Evolutionary conservation across 2,113 vertebrate species (phyloP).

Genomic region (Mormyrus lacerda): DNA sequence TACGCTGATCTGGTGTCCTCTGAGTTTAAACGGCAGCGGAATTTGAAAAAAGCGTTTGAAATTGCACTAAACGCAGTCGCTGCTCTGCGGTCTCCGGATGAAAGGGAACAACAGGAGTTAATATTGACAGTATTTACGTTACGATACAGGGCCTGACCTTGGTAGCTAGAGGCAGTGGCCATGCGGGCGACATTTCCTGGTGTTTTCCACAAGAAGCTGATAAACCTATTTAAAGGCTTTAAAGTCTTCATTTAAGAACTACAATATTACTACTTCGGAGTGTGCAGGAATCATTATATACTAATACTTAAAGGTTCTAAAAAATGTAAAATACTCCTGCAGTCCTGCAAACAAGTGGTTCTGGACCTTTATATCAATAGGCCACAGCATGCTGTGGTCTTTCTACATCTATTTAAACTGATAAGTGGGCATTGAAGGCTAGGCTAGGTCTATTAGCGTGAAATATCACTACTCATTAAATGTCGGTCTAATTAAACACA

Average conservation of each 20-base stretch:
- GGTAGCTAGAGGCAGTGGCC: not conserved
- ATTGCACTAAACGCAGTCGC: not conserved
- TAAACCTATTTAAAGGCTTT: not conserved
- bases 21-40: not conserved
- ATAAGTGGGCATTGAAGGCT: not conserved
- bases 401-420: not conserved
- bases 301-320: not conserved
- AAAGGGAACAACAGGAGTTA: not conserved
- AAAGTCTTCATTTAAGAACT: not conserved
- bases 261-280: not conserved
- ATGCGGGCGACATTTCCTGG: not conserved
- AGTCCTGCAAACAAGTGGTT: not conserved
- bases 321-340: not conserved
- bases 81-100: not conserved
- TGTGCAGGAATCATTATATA: not conserved
- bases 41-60: not conserved
- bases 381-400: not conserved
- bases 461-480: not conserved
- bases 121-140: not conserved
- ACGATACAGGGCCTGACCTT: not conserved
- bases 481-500: not conserved
- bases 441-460: not conserved
- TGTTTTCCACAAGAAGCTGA: not conserved
- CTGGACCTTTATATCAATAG: not conserved
- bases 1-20: not conserved